Base-by-base conservation (phyloP, 2,888 invertebrate species). In the Eurytoma adleriae region DNA sequence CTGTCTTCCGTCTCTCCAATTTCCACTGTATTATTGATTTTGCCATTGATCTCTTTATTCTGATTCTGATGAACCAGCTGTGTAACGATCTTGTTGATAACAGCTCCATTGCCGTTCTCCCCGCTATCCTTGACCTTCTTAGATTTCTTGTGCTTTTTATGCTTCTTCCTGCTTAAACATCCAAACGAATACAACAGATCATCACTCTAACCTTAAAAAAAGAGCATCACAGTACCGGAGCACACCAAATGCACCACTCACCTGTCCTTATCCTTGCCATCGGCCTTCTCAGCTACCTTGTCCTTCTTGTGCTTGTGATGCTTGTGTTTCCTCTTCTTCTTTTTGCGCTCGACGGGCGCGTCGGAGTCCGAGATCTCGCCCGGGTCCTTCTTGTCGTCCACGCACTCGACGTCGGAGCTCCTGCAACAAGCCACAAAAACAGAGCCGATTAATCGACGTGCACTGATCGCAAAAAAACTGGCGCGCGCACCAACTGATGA, bases 301-400 rank as follows among this genome's bases (percentile, higher is more conserved):
- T 91, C 90, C 67, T 89, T 90, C 85, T 90, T 91, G 73, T 90
- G 90, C 78, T 91, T 91, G 77, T 88, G 88, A 74, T 90, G 87
- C 79, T 91, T 91, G 80, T 90, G 91, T 85, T 90, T 91, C 83
- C 90, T 87, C 80, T 90, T 91, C 76, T 89, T 90, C 81, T 89
- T 90, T 77, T 88, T 90, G 71, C 86, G 86, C 83, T 87, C 90
- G 30, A 80, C 73, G 30, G 88, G 80, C 54, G 86, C 83, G 12
- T 90, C 90, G 1, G 86, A 82, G 52, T 80, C 82, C n/a, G 80
- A 52, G 13, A 82, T 52, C 61, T 82, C 82, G 0, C 80, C 82
- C 0, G 82, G 68, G 16, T 82, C 82, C 20, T 85, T 86, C 56
- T 86, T 85, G n/a, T 85, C 81, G 56, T 89, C 89, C 5, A 87